Conservation (phyloP, 64 coral and sea anemone species). For the Pocillopora verrucosa region DNA sequence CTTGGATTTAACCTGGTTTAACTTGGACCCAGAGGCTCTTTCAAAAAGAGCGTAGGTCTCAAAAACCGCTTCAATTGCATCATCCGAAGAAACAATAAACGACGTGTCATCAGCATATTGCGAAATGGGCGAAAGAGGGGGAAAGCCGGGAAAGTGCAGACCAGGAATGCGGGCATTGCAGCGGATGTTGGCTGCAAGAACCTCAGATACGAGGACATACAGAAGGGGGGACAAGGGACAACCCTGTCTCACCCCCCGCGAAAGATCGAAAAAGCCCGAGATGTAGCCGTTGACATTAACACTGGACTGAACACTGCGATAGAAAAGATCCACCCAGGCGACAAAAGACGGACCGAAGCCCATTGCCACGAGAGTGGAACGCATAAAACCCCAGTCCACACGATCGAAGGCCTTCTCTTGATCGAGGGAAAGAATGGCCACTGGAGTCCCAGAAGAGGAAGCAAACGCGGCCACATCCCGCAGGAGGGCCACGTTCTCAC, state of each 20-base stretch:
- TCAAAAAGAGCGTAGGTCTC: neutral
- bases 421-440: slow-evolving; percentile 6
- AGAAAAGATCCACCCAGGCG: neutral
- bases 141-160: neutral
- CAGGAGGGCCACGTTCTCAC: slow-evolving; percentile 25
- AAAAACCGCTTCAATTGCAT: neutral
- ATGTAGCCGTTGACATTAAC: slow-evolving; percentile 40
- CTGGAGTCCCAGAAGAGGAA: neutral
- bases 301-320: neutral
- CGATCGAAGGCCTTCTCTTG: slow-evolving; percentile 63
- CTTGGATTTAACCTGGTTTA: slow-evolving; percentile 8
- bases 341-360: slow-evolving; percentile 33
- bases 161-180: neutral
- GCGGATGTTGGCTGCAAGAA: too few species aligned
- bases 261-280: neutral
- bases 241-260: neutral
- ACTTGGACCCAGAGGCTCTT: neutral
- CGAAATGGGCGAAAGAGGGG: neutral
- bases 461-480: neutral
- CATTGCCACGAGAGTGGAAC: neutral
- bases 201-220: too few species aligned
- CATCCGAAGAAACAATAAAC: neutral
- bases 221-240: slow-evolving; percentile 14
- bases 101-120: slow-evolving; percentile 34
- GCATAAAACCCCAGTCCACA: slow-evolving; percentile 8